Base-by-base conservation (phyloP, 2,888 invertebrate genomes). In the Microctonus hyperodae region DNA sequence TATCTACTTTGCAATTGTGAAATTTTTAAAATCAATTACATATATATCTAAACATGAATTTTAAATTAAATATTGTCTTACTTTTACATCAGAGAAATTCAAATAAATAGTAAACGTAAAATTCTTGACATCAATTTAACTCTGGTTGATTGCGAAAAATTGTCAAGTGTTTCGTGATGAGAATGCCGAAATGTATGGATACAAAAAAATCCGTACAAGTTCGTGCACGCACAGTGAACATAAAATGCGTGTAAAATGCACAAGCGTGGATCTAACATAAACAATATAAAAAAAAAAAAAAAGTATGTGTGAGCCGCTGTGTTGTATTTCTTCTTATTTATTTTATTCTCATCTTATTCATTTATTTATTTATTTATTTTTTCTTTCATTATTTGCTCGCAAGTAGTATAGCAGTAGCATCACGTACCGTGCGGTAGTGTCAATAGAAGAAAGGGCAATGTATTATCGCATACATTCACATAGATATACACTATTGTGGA, bases 191-290 rank as follows among this genome's bases (percentile, higher is more conserved):
- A 61, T 20, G 51, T 31, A 10, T 16, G 13, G 22, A 44, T 48
- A 48, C 7, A 35, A 16, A 40, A 56, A 40, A n/a, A 56, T 22
- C 23, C 16, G 40, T 31, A 37, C 48, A 20, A 33, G 53, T 50
- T 44, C 51, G 28, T 44, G 64, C 56, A 44, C 55, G 64, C 64
- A 64, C 56, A 44, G 44, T 13, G 64, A 44, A 31, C 51, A 28
- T 57, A 33, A 33, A 35, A n/a, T 64, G 64, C 40, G 53, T 62
- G 62, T 55, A 64, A 64, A n/a, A 64, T 57, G 64, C 64, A 40
- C 7, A 31, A 31, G 55, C 56, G 33, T 48, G 64, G 31, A 64
- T 16, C 35, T 11, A 40, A 7, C 58, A 22, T 31, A n/a, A 11
- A 55, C 28, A 55, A 25, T 31, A 20, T 33, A 58, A 13, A 37